Evolutionary conservation across 2,113 vertebrate genomes (phyloP).

Genomic region (Scalopus aquaticus): DNA sequence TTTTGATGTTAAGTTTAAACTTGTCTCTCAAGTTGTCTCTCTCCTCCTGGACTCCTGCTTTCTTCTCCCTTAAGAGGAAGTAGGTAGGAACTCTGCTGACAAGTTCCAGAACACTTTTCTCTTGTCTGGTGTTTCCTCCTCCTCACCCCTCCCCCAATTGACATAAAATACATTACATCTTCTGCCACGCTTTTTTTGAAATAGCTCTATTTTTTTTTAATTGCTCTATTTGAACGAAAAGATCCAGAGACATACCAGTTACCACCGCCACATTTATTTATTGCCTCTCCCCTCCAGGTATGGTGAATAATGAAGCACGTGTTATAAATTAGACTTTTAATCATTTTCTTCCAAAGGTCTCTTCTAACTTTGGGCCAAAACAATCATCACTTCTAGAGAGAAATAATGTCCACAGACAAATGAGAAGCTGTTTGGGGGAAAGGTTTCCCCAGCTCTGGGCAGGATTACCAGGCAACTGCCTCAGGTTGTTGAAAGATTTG

Average conservation of each 20-base stretch:
- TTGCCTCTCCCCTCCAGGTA: conserved; percentile 25
- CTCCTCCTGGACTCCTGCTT: background rate
- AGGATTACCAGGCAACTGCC: background rate
- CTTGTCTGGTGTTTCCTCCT: background rate
- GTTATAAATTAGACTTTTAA: conserved; percentile 4
- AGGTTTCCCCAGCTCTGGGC: background rate
- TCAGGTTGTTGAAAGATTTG: background rate
- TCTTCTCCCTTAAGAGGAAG: background rate
- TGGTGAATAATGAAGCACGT: conserved; percentile 39
- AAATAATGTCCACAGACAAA: background rate
- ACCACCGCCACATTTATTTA: conserved; percentile 55
- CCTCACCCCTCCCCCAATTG: background rate
- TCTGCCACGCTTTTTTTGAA: background rate
- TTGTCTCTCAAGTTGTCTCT: background rate
- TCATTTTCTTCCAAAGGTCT: conserved; percentile 47
- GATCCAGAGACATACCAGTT: background rate
- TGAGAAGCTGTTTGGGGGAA: background rate
- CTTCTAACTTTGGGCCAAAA: conserved; percentile 44
- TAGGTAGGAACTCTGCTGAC: background rate
- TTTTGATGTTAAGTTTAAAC: conserved; percentile 44
- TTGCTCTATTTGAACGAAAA: background rate
- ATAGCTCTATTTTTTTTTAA: background rate
- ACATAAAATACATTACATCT: background rate
- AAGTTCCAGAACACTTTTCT: background rate
- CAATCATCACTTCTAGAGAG: conserved; percentile 4